These are phyloP conservation scores for Melanotaenia maccullochi DNA, from an alignment of 2,797 vertebrate species.

Conservation along the genomic window DNA sequence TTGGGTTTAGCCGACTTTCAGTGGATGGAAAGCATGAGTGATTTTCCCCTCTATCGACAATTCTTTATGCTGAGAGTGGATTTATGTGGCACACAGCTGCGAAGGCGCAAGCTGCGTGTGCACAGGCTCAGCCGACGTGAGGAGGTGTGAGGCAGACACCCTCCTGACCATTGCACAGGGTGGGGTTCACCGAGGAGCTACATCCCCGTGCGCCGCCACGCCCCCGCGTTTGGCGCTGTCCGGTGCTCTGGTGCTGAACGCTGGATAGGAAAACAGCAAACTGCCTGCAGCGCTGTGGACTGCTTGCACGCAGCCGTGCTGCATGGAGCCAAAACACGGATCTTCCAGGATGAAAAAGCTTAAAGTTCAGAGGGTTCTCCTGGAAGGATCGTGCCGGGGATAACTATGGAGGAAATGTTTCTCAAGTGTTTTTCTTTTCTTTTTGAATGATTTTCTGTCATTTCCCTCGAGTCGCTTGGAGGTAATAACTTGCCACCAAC, in stretches of 20 bases:
- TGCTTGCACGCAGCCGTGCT: constrained; percentile 47
- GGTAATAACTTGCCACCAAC: constrained; percentile 71
- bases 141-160: constrained; percentile 46
- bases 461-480: constrained; percentile 37
- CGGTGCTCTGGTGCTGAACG: constrained; percentile 76
- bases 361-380: constrained; percentile 62
- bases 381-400: constrained; percentile 47
- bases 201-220: constrained; percentile 69
- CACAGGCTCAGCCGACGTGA: constrained; percentile 22
- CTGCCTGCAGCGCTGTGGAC: constrained; percentile 69
- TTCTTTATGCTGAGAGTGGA: constrained; percentile 37
- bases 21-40: constrained; percentile 30
- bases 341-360: constrained; percentile 50
- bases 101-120: constrained; percentile 11
- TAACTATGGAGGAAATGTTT: constrained; percentile 53
- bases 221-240: constrained; percentile 78
- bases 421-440: constrained; percentile 44
- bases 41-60: constrained; percentile 22
- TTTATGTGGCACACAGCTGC: constrained; percentile 23
- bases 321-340: constrained; percentile 48
- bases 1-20: constrained; percentile 27
- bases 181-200: constrained; percentile 69
- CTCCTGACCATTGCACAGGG: constrained; percentile 57
- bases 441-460: constrained; percentile 51
- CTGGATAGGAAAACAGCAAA: constrained; percentile 52